A percentile compares a stretch with the other conserved stretches of the same genome.
Evolutionary conservation across 2,113 vertebrate genomes (phyloP).

Genomic region (Fregata magnificens): DNA sequence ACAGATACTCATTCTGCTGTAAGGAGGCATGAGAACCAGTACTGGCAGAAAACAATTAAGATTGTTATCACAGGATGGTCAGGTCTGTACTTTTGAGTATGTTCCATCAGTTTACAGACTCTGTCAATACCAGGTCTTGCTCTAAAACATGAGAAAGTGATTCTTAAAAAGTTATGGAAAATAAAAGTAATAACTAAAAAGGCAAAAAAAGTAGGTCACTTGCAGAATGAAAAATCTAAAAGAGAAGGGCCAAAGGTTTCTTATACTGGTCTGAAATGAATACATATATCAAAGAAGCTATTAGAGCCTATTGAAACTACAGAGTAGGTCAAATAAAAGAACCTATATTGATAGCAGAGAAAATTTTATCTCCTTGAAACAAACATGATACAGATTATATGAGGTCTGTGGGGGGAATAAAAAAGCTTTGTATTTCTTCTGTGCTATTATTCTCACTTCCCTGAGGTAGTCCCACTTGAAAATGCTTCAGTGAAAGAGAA

Average conservation of each 20-base stretch:
- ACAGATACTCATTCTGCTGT: background rate
- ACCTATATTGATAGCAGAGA: background rate
- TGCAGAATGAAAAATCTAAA: background rate
- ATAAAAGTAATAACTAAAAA: background rate
- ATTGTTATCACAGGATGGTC: background rate
- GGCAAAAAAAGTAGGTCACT: background rate
- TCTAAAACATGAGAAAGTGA: background rate
- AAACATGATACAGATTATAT: background rate
- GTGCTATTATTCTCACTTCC: background rate
- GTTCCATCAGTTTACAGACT: background rate
- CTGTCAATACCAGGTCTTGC: background rate
- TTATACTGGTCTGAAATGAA: background rate
- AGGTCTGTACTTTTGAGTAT: background rate
- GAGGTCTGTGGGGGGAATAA: background rate
- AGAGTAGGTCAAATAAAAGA: background rate
- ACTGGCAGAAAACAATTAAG: background rate
- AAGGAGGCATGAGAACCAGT: background rate
- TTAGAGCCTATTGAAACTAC: background rate
- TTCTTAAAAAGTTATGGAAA: background rate
- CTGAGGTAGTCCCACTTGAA: background rate
- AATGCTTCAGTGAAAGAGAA: background rate
- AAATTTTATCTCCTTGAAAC: background rate
- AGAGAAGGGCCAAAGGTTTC: background rate
- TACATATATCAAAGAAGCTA: background rate
- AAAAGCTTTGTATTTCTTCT: background rate